Evolutionary conservation across 53 echinoderm and acorn worm species (phyloP).

Genomic region (Holothuria scabra): DNA sequence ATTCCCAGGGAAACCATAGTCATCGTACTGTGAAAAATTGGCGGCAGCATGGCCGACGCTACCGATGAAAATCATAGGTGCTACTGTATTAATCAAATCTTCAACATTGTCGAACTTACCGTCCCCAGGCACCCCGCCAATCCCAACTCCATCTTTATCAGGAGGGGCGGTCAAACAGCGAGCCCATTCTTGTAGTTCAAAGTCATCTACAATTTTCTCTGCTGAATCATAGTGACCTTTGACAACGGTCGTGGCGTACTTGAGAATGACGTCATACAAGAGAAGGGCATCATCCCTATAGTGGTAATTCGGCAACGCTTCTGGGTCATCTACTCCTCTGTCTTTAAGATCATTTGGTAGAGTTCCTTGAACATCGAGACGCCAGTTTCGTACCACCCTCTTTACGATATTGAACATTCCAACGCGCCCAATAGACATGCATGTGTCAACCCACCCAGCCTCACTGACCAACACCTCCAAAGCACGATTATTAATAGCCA

Average conservation of each 20-base stretch:
- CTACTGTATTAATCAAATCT: constrained; percentile 65
- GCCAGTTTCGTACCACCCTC: constrained; percentile 61
- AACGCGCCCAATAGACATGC: constrained; percentile 76
- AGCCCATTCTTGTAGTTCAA: constrained; percentile 76
- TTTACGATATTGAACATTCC: constrained; percentile 86
- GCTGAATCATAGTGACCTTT: constrained; percentile 75
- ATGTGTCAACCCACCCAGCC: constrained; percentile 87
- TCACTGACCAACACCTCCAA: constrained; percentile 69
- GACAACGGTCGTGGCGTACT: constrained; percentile 79
- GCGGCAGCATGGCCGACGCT: constrained; percentile 80
- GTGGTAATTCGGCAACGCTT: constrained; percentile 84
- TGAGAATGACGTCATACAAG: constrained; percentile 69
- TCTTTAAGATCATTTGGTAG: constrained; percentile 74
- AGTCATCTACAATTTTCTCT: constrained; percentile 63
- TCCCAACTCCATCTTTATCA: constrained; percentile 40
- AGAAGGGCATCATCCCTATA: constrained; percentile 83
- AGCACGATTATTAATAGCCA: constrained; percentile 92
- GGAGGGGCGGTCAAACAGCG: constrained; percentile 20
- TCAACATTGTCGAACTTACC: constrained; percentile 65
- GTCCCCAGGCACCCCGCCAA: constrained; percentile 58
- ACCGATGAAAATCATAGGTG: constrained; percentile 78
- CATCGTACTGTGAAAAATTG: constrained; percentile 88
- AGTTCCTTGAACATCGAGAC: constrained; percentile 74
- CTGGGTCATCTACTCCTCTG: constrained; percentile 86
- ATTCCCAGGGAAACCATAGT: constrained; percentile 86